Evolutionary conservation across 2,113 vertebrate species (phyloP), one percentile per base, ranked within the genome.

Genomic region (Corythaixoides concolor): DNA sequence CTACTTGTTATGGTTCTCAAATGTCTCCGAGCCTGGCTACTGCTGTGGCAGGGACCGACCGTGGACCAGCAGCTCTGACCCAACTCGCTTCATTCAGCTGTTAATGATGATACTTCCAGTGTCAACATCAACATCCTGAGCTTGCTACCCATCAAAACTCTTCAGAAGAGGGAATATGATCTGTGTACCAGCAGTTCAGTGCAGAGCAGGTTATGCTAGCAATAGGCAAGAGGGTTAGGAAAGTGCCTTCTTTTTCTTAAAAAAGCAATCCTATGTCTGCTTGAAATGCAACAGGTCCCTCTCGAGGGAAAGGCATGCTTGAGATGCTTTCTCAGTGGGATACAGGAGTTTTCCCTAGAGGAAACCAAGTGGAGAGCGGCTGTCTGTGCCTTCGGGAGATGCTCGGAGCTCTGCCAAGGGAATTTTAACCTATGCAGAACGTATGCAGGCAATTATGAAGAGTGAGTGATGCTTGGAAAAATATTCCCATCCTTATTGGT

Each of bases 21-120:
- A 49, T 26, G 6, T 49, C 32, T 41, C 73, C 60, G 63, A 68
- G 47, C 20, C 70, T 78, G 39, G 17, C 30, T 64, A 15, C 17
- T 59, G 15, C 70, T 28, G 24, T 11, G 70, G 62, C 16, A 4
- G 4, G 26, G 41, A 6, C 3, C 6, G 55, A 9, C 35, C 19
- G 5, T 10, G 27, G 68, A 33, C 47, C 26, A 27, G 32, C 24
- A 17, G 8, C 37, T 64, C 80, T 30, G 49, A 55, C 13, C 39
- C 35, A 22, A 6, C 11, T 15, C 0, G 0, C 39, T 55, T 26
- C 5, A 18, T 69, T 50, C 24, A 8, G 32, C 7, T 74, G 35
- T 9, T 28, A 4, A 16, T 37, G 49, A 13, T 33, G 19, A 5
- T 32, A 5, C 22, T 39, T 52, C 7, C 39, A 28, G 20, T 26